Conservation (phyloP, 2,888 invertebrate genomes). For the Drosophila rubida region DNA sequence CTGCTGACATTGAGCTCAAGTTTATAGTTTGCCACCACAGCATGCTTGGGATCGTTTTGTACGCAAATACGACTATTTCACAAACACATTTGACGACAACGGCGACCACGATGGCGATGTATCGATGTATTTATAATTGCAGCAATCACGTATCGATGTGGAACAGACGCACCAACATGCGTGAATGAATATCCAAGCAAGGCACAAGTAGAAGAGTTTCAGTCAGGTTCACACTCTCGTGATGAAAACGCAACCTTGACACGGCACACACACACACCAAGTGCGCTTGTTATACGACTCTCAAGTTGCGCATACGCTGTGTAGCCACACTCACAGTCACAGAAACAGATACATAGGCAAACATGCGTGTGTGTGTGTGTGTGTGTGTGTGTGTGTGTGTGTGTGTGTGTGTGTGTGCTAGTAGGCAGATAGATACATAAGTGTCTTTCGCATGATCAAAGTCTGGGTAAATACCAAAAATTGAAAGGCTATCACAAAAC, state of each 20-base stretch:
- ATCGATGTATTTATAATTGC: constrained; percentile 34
- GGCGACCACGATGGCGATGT: background rate
- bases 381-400: no score
- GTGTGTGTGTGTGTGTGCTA: background rate
- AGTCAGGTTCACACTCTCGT: background rate
- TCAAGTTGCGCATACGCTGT: constrained; percentile 66
- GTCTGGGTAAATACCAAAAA: constrained; percentile 37
- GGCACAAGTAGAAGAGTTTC: constrained; percentile 20
- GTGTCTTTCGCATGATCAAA: constrained; percentile 33
- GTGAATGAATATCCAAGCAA: constrained; percentile 3
- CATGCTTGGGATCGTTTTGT: constrained; percentile 22
- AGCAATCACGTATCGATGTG: constrained; percentile 21
- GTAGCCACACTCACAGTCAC: constrained; percentile 9
- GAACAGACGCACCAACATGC: background rate
- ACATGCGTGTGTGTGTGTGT: background rate
- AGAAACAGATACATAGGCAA: background rate
- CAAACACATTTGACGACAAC: constrained; percentile 20
- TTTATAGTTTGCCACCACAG: constrained; percentile 42
- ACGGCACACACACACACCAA: constrained; percentile 23
- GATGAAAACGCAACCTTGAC: constrained; percentile 56
- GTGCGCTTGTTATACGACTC: constrained; percentile 13
- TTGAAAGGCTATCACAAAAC: constrained; percentile 24
- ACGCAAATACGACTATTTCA: constrained; percentile 27
- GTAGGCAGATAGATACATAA: background rate
- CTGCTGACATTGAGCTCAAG: constrained; percentile 76